These are phyloP conservation scores for Sebastiscus albofasciatus DNA, from an alignment of 2,797 vertebrate species.

Conservation along the genomic window DNA sequence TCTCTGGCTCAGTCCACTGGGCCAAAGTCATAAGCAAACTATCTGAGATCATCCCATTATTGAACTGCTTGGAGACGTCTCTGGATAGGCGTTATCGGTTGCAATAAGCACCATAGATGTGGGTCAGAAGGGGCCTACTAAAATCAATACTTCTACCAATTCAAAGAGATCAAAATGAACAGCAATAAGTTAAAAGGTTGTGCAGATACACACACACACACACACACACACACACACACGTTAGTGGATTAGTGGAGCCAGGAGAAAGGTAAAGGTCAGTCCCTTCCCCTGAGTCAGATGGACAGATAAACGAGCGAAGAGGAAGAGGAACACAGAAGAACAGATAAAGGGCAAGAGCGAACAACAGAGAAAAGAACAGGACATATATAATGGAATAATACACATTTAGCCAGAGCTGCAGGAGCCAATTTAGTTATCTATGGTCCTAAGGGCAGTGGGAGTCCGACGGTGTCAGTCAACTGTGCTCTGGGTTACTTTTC, in stretches of 20 bases:
- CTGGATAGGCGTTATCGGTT: no score
- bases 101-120: no score
- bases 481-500: conserved; percentile 50
- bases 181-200: not conserved
- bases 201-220: not conserved
- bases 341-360: conserved; percentile 66
- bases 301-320: conserved; percentile 64
- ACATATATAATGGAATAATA: conserved; percentile 75
- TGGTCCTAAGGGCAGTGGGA: conserved; percentile 58
- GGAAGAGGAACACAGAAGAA: conserved; percentile 58
- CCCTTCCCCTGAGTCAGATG: conserved; percentile 64
- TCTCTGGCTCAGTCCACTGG: not conserved
- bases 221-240: not conserved
- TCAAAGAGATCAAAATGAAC: not conserved
- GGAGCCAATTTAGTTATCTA: conserved; percentile 71
- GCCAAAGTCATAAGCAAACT: not conserved
- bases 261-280: conserved; percentile 54
- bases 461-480: conserved; percentile 45
- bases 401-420: conserved; percentile 63
- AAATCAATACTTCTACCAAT: not conserved
- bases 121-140: no score
- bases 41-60: not conserved
- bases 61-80: not conserved
- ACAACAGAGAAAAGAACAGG: conserved; percentile 63
- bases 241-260: conserved; percentile 49